A percentile compares a stretch with the other conserved stretches of the same genome.
phyloP scores from a whole-genome alignment of 2,113 vertebrate species.

The Ameiurus melas region DNA sequence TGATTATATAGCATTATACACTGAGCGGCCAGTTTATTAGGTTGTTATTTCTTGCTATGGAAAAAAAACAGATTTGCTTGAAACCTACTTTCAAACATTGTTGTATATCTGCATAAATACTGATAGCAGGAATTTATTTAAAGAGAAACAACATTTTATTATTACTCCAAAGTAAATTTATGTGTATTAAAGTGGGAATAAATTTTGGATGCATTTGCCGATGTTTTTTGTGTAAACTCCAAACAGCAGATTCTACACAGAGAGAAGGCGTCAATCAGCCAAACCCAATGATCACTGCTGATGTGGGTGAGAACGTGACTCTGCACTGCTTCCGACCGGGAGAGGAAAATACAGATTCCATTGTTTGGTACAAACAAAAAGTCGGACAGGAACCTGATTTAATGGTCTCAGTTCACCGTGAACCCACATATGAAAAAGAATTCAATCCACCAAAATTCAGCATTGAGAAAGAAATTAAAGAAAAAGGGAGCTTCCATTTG shows the following conservation, averaged over 20 bases:
- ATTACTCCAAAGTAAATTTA: background rate
- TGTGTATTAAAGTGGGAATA: background rate
- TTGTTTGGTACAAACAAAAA: conserved; percentile 36
- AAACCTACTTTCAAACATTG: background rate
- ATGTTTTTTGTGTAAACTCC: background rate
- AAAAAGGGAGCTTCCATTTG: background rate
- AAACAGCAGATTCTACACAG: background rate
- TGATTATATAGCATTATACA: background rate
- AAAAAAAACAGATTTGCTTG: background rate
- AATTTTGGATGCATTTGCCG: background rate
- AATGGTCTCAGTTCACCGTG: background rate
- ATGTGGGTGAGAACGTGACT: conserved; percentile 22
- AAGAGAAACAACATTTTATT: background rate
- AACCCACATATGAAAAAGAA: conserved; percentile 53
- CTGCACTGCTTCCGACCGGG: background rate
- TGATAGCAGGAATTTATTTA: background rate
- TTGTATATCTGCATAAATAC: background rate
- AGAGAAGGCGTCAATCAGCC: background rate
- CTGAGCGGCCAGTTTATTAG: background rate
- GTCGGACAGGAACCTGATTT: conserved; percentile 15
- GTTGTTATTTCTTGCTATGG: background rate
- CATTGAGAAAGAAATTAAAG: background rate
- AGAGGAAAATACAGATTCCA: background rate
- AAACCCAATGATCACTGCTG: conserved; percentile 1
- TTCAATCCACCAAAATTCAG: conserved; percentile 9